Conservation (phyloP, 2,797 vertebrate species). For the Channallabes apus region DNA sequence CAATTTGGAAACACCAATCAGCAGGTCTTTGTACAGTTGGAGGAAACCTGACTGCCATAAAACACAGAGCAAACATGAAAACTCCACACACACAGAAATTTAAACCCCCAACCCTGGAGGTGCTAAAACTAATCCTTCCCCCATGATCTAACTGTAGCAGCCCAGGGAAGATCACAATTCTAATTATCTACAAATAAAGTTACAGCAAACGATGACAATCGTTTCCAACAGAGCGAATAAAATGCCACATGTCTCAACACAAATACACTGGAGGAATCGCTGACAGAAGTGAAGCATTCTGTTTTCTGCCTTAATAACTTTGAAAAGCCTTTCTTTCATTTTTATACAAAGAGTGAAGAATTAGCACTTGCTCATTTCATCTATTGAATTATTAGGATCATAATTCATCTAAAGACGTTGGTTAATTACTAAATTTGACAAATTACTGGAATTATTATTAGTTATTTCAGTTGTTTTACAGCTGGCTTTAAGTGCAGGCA, state of each 20-base stretch:
- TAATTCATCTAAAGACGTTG: constrained; percentile 36
- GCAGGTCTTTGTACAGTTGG: too few species aligned
- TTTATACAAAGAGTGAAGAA: constrained; percentile 3
- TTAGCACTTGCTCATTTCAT: neutral
- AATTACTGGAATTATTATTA: constrained; percentile 44
- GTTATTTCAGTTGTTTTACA: constrained; percentile 28
- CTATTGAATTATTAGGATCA: constrained; percentile 25
- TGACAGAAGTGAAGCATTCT: neutral
- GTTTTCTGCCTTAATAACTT: neutral
- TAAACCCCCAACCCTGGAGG: too few species aligned
- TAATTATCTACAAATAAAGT: constrained; percentile 26
- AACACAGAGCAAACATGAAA: too few species aligned
- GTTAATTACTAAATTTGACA: constrained; percentile 44
- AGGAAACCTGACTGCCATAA: too few species aligned
- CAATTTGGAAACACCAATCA: too few species aligned
- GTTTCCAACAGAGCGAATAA: constrained; percentile 2
- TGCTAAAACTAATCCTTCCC: too few species aligned
- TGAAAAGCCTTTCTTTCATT: neutral
- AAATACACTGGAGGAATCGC: neutral
- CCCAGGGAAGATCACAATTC: neutral
- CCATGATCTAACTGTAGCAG: too few species aligned
- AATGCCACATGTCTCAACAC: neutral
- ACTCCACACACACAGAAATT: too few species aligned
- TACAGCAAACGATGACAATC: constrained; percentile 7
- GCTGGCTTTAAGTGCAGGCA: constrained; percentile 26